A percentile compares a stretch with the other conserved stretches of the same genome.
Evolutionary conservation across 1,140 invertebrate species (phyloP).

Genomic region (Paracyclopina nana): DNA sequence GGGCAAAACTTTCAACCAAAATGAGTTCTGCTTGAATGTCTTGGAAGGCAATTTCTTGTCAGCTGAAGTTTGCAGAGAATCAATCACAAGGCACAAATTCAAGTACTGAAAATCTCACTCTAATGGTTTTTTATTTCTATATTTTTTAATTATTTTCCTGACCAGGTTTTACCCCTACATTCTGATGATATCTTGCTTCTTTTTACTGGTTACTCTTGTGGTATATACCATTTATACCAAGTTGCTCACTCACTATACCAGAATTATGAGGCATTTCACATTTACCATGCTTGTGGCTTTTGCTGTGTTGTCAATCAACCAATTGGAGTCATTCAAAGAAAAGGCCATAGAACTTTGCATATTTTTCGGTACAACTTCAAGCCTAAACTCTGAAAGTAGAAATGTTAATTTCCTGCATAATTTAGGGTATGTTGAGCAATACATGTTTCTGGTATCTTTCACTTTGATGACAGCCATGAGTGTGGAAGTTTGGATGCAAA

Average conservation of each 20-base stretch:
- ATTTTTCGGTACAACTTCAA: background rate
- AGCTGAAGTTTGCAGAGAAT: too few relatives aligned
- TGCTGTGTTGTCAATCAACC: background rate
- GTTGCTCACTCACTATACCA: background rate
- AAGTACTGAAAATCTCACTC: too few relatives aligned
- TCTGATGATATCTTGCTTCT: background rate
- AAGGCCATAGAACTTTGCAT: background rate
- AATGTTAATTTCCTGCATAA: background rate
- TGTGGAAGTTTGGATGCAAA: slow-evolving; percentile 1
- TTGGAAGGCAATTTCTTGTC: too few relatives aligned
- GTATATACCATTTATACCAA: background rate
- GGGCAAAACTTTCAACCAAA: too few relatives aligned
- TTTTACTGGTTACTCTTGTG: background rate
- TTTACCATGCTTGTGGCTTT: background rate
- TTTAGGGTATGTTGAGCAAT: background rate
- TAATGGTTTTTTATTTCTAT: too few relatives aligned
- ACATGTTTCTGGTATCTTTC: background rate
- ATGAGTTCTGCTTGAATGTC: too few relatives aligned
- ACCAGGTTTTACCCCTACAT: slow-evolving; percentile 2
- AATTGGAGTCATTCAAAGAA: background rate
- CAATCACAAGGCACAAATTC: too few relatives aligned
- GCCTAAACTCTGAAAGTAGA: background rate
- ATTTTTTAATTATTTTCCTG: too few relatives aligned
- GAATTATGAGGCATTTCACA: background rate
- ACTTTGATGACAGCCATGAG: background rate